Evolutionary conservation across 2,888 invertebrate species (phyloP), one percentile per base, ranked within the genome.

Genomic region (Mellilla xanthometata): DNA sequence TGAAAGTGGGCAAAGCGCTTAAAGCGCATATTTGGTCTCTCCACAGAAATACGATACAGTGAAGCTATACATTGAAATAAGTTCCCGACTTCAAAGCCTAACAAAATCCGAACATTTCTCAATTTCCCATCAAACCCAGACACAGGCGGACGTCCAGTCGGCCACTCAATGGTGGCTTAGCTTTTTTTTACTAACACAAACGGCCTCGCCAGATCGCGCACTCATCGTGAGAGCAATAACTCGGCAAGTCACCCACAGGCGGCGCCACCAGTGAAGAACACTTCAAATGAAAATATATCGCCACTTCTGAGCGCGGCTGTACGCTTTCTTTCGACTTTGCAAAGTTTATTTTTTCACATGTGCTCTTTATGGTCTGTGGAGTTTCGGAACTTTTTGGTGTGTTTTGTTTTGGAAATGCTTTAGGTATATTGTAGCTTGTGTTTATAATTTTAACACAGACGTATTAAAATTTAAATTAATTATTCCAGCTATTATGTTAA

Each of bases 181-280:
- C 24, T 29, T 29, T 76, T 82, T 72, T 74, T 74, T 69, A 63
- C 65, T 58, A 69, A 68, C 79, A 77, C 78, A 80, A 80, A 36
- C 28, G 80, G 69, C 65, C 56, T 28, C 29, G 65, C 51, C 53
- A 56, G 56, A 60, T 65, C 53, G 36, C 3, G 65, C 72, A 69
- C 73, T 74, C 60, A 65, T 60, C 60, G 63, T 70, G 71, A 76
- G 76, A 68, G 81, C 72, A 72, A 77, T 81, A 83, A 83, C 76
- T 82, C 74, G 68, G 56, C 65, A 72, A 77, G 86, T 86, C 86
- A 78, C 52, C 60, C 55, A 56, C 86, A 86, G 69, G 72, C 81
- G 78, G 80, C 74, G 71, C 68, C 64, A 66, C 65, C 66, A 69
- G 69, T 63, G 76, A 71, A 73, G 52, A 28, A 54, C 68, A 62